A percentile compares a stretch with the other conserved stretches of the same genome.
These are phyloP conservation scores for Protobothrops flavoviridis DNA, from an alignment of 2,113 vertebrate species.

Conservation along the genomic window DNA sequence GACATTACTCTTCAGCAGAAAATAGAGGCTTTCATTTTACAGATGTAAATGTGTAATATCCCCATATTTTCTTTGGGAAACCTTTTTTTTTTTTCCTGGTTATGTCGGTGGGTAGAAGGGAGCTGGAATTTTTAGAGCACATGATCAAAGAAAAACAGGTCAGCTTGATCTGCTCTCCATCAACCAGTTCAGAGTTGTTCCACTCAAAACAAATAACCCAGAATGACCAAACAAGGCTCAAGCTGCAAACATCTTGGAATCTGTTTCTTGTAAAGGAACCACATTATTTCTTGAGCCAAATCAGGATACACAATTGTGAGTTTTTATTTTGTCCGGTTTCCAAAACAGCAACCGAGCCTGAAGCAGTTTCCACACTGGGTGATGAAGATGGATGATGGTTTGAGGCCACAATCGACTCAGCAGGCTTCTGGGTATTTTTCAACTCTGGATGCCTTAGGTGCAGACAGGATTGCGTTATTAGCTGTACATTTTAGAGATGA, in stretches of 20 bases:
- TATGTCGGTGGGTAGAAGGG: not conserved
- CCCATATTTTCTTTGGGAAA: not conserved
- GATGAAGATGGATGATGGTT: not conserved
- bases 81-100: not conserved
- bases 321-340: not conserved
- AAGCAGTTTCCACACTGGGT: not conserved
- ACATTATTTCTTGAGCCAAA: not conserved
- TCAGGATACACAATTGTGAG: not conserved
- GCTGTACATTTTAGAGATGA: not conserved
- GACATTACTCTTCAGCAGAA: not conserved
- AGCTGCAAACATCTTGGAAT: not conserved
- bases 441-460: not conserved
- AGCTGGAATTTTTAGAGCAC: not conserved
- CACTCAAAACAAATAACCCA: not conserved
- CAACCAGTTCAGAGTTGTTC: not conserved
- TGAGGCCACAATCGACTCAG: not conserved
- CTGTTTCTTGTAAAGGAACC: not conserved
- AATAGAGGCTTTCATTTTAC: not conserved
- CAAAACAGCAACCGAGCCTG: not conserved
- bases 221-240: conserved; percentile 25
- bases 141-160: not conserved
- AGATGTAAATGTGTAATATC: not conserved
- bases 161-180: not conserved
- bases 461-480: not conserved
- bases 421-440: not conserved